Base-by-base conservation (phyloP, 1,140 invertebrate genomes). In the Frieseomelitta varia region DNA sequence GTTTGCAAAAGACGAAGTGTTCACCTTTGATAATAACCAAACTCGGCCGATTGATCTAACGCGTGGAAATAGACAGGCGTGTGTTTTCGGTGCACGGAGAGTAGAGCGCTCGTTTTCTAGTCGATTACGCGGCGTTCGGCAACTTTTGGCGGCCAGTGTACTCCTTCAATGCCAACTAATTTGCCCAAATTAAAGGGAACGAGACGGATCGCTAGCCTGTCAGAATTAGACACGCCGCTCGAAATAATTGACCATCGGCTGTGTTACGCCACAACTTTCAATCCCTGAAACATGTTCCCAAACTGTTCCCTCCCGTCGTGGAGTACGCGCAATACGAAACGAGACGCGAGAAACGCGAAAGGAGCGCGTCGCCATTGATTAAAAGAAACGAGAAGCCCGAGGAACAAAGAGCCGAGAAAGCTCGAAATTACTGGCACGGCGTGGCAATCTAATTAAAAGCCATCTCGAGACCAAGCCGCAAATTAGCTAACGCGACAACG, bases 151-250 rank as follows among this genome's bases (percentile, higher is more conserved):
- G 34, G 69, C 6, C 39, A 81, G 69, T 73, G 79, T 81, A 61
- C 79, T 51, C 30, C 19, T 19, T 81, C 71, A 63, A 81, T 81
- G 79, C 79, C 71, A 81, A 81, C 55, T 74, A 81, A 81, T 81
- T 81, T 74, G 79, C 71, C 56, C 74, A 58, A 83, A 83, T 83
- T 83, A 71, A 69, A 83, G 81, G 68, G 81, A 76, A 68, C 81
- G 73, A 77, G 81, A 83, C 53, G 74, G 74, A 56, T 83, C 63
- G 63, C 30, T 69, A 65, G 39, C 47, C 69, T 53, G 39, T 74
- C 79, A 65, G 56, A 81, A 81, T 63, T 81, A 74, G 79, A 65
- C 71, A 63, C 68, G 39, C 34, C 39, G 79, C 30, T 51, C 69
- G 56, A 81, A 63, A 71, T 76, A 76, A 76, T 76, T 63, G 56